Conservation (phyloP, 92 coral and sea anemone genomes). For the Zoanthus sociatus region DNA sequence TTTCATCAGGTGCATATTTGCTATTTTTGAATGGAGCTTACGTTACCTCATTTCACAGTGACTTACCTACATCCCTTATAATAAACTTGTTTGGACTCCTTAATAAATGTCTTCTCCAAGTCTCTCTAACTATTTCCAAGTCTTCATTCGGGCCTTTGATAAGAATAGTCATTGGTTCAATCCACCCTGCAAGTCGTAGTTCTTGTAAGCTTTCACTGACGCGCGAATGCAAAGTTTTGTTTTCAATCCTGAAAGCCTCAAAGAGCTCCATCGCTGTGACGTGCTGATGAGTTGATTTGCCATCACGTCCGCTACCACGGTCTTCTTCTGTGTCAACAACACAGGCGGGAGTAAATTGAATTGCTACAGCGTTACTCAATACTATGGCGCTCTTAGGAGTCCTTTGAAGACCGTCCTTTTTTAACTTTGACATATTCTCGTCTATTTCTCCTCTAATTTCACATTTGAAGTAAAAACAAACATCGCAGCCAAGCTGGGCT, state of each 20-base stretch:
- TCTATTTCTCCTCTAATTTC: background rate
- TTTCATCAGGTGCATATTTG: background rate
- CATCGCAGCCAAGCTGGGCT: background rate
- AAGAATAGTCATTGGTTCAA: constrained; percentile 86
- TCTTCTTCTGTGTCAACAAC: constrained; percentile 39
- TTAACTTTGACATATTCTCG: constrained; percentile 22
- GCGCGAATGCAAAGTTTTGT: constrained; percentile 76
- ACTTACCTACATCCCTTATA: constrained; percentile 94
- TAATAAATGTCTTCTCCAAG: constrained; percentile 92
- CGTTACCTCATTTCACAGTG: background rate
- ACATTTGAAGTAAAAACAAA: constrained; percentile 2
- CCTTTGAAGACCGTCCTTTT: constrained; percentile 46
- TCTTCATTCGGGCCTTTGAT: constrained; percentile 96
- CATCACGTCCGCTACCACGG: constrained; percentile 33
- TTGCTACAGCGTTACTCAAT: constrained; percentile 76
- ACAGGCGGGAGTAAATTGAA: constrained; percentile 70
- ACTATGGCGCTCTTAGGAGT: constrained; percentile 79
- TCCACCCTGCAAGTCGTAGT: constrained; percentile 89
- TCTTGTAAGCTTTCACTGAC: constrained; percentile 85
- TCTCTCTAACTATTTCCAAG: constrained; percentile 81
- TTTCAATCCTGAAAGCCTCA: constrained; percentile 79
- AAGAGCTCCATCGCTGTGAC: constrained; percentile 67
- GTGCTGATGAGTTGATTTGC: constrained; percentile 46
- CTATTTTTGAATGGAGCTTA: background rate
- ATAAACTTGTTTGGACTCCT: constrained; percentile 81